phyloP scores from a whole-genome alignment of 2,113 vertebrate species.

The Crypturellus undulatus region DNA sequence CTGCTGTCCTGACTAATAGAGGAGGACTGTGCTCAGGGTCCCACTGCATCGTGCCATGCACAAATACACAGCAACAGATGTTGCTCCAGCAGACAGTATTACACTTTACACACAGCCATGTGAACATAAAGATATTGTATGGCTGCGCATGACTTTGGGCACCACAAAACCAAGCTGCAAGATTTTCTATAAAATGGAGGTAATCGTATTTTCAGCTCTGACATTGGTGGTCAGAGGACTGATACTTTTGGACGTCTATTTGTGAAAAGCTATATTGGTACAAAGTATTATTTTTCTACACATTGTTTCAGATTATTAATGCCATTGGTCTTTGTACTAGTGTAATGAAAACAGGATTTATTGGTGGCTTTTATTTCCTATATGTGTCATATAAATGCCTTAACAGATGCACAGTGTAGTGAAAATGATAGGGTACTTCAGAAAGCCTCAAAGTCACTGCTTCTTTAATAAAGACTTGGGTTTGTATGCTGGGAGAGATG shows the following conservation, averaged over 20 bases:
- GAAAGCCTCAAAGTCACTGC: constrained; percentile 41
- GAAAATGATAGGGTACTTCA: constrained; percentile 64
- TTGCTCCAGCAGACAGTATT: neutral
- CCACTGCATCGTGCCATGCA: neutral
- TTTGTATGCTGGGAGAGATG: constrained; percentile 43
- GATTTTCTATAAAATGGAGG: neutral
- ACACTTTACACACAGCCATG: neutral
- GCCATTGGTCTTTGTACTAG: constrained; percentile 55
- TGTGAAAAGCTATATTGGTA: constrained; percentile 9
- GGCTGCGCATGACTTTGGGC: neutral
- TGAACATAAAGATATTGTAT: neutral
- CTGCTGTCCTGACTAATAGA: neutral
- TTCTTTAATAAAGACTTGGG: constrained; percentile 67
- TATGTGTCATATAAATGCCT: constrained; percentile 77
- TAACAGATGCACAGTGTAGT: constrained; percentile 75
- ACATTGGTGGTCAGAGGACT: neutral
- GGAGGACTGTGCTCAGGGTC: neutral
- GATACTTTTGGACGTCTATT: constrained; percentile 20
- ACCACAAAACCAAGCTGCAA: neutral
- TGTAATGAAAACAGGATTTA: constrained; percentile 66
- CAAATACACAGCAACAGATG: neutral
- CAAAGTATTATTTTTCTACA: constrained; percentile 59
- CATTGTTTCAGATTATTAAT: constrained; percentile 64
- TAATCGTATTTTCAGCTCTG: constrained; percentile 32
- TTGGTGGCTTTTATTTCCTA: constrained; percentile 78